Evolutionary conservation across 1,140 invertebrate species (phyloP).

Genomic region (Gryon sp.): DNA sequence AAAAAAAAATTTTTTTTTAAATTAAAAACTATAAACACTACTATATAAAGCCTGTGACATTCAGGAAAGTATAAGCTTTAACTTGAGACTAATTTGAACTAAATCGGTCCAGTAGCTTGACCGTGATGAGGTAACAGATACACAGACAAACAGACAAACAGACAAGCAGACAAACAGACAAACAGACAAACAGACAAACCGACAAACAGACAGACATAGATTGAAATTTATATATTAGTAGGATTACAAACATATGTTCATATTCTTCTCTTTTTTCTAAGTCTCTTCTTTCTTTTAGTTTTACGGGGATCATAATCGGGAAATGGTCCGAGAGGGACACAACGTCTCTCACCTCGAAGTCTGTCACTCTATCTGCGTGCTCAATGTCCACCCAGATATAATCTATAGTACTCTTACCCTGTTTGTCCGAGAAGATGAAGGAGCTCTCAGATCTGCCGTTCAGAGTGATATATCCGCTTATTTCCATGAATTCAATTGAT

Average conservation of each 20-base stretch:
- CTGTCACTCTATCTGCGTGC: not conserved
- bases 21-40: no score
- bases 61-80: no score
- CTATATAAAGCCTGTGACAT: no score
- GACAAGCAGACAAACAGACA: no score
- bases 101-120: no score
- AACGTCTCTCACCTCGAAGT: not conserved
- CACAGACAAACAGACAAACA: no score
- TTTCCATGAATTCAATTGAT: not conserved
- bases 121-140: no score
- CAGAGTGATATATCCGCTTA: not conserved
- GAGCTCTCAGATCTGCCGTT: not conserved
- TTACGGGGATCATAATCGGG: not conserved
- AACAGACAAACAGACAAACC: no score
- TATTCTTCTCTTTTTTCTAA: not conserved
- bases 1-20: no score
- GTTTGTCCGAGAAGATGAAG: not conserved
- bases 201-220: no score
- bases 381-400: conserved; percentile 2
- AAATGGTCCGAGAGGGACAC: not conserved
- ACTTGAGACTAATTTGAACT: no score
- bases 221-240: no score
- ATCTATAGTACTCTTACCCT: conserved; percentile 2
- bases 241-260: not conserved
- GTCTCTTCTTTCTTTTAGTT: not conserved